Conservation (phyloP, 2,797 vertebrate species). For the Lagocephalus sceleratus region DNA sequence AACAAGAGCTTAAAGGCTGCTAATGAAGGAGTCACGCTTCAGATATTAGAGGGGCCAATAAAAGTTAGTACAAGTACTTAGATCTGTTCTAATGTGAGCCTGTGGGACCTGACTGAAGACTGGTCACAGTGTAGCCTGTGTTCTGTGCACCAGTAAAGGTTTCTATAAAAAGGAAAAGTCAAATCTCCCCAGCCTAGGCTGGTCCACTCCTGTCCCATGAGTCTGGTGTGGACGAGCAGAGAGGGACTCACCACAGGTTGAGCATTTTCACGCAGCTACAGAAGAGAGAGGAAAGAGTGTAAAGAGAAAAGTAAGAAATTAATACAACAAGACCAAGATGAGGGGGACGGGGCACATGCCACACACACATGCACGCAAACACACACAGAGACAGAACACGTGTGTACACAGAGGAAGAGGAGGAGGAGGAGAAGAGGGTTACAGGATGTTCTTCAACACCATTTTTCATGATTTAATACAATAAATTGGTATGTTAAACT, state of each 20-base stretch:
- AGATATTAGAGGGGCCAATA: not conserved
- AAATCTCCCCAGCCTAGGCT: conserved; percentile 78
- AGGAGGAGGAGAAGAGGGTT: conserved; percentile 6
- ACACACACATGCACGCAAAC: conserved; percentile 73
- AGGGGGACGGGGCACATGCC: conserved; percentile 80
- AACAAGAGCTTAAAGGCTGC: conserved; percentile 9
- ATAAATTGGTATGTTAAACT: too few species aligned
- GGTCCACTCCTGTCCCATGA: conserved; percentile 87
- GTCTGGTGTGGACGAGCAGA: conserved; percentile 88
- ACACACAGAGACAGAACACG: conserved; percentile 53
- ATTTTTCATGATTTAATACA: not conserved
- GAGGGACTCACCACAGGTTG: conserved; percentile 99
- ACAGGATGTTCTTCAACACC: not conserved
- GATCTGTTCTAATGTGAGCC: too few species aligned
- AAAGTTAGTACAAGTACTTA: not conserved
- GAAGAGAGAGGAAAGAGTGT: conserved; percentile 82
- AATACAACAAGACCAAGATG: conserved; percentile 88
- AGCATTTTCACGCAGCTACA: conserved; percentile 99
- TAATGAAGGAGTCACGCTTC: not conserved
- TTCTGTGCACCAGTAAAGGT: conserved; percentile 22
- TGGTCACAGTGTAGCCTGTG: not conserved
- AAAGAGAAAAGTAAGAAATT: conserved; percentile 96
- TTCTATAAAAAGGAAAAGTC: conserved; percentile 18
- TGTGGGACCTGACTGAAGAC: not conserved
- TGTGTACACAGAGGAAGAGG: conserved; percentile 30